Evolutionary conservation across 92 coral and sea anemone species (phyloP).

Genomic region (Porites evermanni): DNA sequence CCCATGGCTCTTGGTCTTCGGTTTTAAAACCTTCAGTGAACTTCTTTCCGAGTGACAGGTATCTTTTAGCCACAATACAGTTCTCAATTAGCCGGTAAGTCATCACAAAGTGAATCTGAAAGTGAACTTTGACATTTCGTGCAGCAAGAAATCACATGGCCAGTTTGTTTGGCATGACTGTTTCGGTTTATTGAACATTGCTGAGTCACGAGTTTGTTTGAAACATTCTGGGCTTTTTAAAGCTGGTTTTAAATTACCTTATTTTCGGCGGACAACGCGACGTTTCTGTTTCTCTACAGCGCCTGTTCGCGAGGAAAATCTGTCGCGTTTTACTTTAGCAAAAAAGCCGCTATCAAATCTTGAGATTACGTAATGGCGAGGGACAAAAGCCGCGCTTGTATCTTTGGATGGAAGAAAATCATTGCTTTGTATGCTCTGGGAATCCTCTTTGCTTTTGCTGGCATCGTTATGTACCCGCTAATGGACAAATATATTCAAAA

Average conservation of each 20-base stretch:
- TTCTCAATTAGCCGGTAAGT: background rate
- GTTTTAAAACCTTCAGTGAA: background rate
- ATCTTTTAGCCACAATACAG: background rate
- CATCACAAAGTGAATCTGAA: background rate
- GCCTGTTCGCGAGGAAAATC: background rate
- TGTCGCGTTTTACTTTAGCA: background rate
- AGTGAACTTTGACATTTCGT: background rate
- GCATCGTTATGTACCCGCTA: conserved; percentile 64
- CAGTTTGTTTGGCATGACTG: no score
- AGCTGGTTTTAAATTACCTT: background rate
- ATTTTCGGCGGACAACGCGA: background rate
- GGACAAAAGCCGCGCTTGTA: conserved; percentile 36
- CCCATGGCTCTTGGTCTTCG: no score
- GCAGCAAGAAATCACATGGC: background rate
- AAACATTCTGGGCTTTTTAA: no score
- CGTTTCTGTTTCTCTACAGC: background rate
- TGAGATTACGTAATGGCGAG: background rate
- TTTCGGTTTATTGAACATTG: background rate
- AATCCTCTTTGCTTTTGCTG: conserved; percentile 64
- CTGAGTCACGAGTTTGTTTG: conserved; percentile 22
- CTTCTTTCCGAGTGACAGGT: background rate
- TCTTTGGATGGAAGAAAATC: conserved; percentile 77
- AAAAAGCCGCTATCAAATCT: background rate
- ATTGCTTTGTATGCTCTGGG: conserved; percentile 77
- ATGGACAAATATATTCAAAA: conserved; percentile 77